phyloP scores from a whole-genome alignment of 2,888 invertebrate genomes.

The Calameuta pallipes region DNA sequence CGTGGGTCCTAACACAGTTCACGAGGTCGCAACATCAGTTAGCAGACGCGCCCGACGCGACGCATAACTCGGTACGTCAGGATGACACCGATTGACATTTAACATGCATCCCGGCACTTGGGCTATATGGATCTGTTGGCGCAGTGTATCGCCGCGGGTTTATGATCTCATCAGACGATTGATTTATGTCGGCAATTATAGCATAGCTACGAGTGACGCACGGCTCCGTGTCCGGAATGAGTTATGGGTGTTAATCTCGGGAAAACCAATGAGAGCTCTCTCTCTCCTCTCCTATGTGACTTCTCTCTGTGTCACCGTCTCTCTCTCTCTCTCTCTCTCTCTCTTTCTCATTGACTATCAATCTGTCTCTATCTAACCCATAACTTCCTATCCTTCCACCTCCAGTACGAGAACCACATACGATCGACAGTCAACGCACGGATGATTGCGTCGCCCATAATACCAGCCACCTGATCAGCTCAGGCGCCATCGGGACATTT shows the following conservation, averaged over 20 bases:
- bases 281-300: not conserved
- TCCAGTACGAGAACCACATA: not conserved
- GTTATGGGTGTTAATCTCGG: conserved; percentile 65
- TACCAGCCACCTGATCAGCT: conserved; percentile 40
- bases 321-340: conserved; percentile 9
- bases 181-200: conserved; percentile 67
- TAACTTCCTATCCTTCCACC: conserved; percentile 7
- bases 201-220: conserved; percentile 62
- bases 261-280: conserved; percentile 54
- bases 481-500: conserved; percentile 36
- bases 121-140: conserved; percentile 58
- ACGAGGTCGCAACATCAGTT: not conserved
- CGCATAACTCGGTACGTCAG: conserved; percentile 40
- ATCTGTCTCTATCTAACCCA: conserved; percentile 17
- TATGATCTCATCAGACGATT: conserved; percentile 66
- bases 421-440: conserved; percentile 48
- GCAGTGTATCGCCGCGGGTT: conserved; percentile 63
- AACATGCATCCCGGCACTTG: conserved; percentile 53
- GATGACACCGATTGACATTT: conserved; percentile 57
- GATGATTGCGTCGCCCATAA: conserved; percentile 40
- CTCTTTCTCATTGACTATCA: conserved; percentile 10
- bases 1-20: not conserved
- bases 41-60: not conserved
- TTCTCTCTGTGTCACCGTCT: conserved; percentile 12
- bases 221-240: conserved; percentile 61